Conservation (phyloP, 2,888 invertebrate species). For the Lycophotia porphyrea region DNA sequence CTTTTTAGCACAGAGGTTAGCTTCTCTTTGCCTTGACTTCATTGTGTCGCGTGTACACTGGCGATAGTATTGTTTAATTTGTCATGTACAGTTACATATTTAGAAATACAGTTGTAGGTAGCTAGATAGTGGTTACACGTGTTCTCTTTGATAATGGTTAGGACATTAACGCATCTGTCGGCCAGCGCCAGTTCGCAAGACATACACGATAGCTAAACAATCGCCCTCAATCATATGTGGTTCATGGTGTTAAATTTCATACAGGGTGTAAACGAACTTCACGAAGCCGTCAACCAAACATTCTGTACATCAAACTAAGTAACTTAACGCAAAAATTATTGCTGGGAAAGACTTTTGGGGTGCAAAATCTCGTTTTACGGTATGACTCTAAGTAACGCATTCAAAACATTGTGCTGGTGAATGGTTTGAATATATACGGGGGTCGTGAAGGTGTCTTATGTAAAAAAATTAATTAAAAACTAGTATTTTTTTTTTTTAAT, state of each 20-base stretch:
- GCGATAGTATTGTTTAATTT: constrained; percentile 18
- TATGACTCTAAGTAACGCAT: no score
- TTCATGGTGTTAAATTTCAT: not conserved
- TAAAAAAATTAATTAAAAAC: no score
- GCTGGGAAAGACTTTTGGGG: no score
- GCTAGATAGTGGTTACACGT: not conserved
- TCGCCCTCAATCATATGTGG: not conserved
- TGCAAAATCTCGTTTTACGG: no score
- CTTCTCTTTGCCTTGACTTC: constrained; percentile 54
- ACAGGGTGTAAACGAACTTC: no score
- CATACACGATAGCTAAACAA: not conserved
- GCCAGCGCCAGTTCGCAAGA: not conserved
- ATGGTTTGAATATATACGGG: no score
- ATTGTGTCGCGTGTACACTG: not conserved
- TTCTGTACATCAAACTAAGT: no score
- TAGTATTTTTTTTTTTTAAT: no score
- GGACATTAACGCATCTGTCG: not conserved
- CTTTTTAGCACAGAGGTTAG: constrained; percentile 43
- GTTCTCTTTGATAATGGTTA: not conserved
- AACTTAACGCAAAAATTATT: no score
- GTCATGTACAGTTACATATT: not conserved
- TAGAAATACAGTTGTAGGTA: not conserved
- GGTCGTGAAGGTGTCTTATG: no score
- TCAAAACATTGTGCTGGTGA: no score
- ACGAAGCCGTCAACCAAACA: no score